Evolutionary conservation across 2,113 vertebrate species (phyloP), one percentile per base, ranked within the genome.

Genomic region (Parotia lawesii): DNA sequence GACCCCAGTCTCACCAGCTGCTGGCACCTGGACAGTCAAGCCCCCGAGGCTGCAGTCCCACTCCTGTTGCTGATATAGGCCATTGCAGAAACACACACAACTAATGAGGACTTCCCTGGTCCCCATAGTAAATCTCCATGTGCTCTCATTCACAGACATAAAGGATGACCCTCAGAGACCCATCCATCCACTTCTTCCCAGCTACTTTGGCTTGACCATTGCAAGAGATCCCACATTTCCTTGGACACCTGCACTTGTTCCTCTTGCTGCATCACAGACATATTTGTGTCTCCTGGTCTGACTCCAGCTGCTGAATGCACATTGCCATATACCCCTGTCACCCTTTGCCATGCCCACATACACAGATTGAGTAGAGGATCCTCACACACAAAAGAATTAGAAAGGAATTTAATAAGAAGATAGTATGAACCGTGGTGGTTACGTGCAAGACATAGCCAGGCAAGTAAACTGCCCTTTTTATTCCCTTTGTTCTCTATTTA

Each of bases 341-440:
- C 13, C 22, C 21, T 40, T 29, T 8, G 7, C 10, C 4, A 28
- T n/a, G 18, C 15, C 20, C 12, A 28, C 5, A 11, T n/a, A 56
- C 4, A 25, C 4, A 57, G 4, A 28, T 4, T 0, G 0, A 42
- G 15, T 29, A 72, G 12, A 69, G 24, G 72, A 8, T 4, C 4
- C 6, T 64, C 27, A 42, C 3, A 16, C 14, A 51, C 3, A 37
- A 35, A 84, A 15, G 7, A 58, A 9, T 53, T 48, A 74, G 25
- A 71, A 76, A 83, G 35, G 2, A 44, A 47, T 73, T 69, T 38
- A 51, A 33, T 60, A 60, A 69, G 40, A 85, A 48, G 6, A n/a
- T 3, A 50, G 7, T 23, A n/a, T 40, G 31, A 6, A 38, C 29
- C 2, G 3, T 0, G 0, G 2, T 47, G 23, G 23, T 45, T 12